Evolutionary conservation across 2,888 invertebrate species (phyloP).

Genomic region (Drosophila birchii): DNA sequence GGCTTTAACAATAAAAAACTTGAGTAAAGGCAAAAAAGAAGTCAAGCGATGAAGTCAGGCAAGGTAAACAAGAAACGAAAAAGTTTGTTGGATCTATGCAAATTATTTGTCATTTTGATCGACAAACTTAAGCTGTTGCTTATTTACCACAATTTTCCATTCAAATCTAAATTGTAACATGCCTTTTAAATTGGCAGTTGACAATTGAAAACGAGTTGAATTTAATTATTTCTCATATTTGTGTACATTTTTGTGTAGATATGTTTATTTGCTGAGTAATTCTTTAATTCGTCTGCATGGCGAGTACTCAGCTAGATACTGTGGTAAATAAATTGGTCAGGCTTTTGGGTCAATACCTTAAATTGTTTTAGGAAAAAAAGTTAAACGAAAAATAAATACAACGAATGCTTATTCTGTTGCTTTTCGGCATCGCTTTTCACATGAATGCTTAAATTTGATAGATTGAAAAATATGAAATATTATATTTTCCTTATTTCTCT

Average conservation of each 20-base stretch:
- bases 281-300: background rate
- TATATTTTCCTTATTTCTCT: conserved; percentile 10
- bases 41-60: conserved; percentile 19
- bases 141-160: background rate
- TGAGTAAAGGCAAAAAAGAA: conserved; percentile 6
- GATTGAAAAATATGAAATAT: conserved; percentile 51
- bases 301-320: background rate
- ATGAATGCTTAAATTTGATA: conserved; percentile 64
- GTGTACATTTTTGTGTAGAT: no score
- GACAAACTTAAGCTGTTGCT: background rate
- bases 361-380: conserved; percentile 6
- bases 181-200: background rate
- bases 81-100: conserved; percentile 23
- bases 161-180: background rate
- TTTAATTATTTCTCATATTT: background rate
- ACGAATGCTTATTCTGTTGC: conserved; percentile 1
- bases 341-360: background rate
- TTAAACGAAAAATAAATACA: background rate
- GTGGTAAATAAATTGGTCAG: background rate
- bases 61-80: conserved; percentile 18
- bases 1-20: conserved; percentile 13
- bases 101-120: conserved; percentile 12
- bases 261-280: background rate
- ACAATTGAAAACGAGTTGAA: background rate
- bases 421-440: conserved; percentile 49